A percentile compares a stretch with the other conserved stretches of the same genome.
These are phyloP conservation scores for Galleria mellonella DNA, from an alignment of 1,140 invertebrate genomes.

Conservation along the genomic window DNA sequence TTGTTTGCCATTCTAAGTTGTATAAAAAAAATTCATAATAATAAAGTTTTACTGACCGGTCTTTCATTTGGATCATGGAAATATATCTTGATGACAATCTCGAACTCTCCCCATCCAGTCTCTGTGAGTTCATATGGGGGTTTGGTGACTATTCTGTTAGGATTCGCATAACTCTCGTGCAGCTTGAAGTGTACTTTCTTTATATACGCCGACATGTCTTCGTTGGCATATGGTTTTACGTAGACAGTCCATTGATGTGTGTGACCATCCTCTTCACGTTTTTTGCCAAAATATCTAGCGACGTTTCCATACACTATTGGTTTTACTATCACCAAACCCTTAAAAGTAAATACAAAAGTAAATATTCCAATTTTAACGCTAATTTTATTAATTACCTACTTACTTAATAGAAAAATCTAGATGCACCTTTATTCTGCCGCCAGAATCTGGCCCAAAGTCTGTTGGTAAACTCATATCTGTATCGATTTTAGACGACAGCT, in stretches of 20 bases:
- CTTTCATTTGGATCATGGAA: constrained; percentile 98
- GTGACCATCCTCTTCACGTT: constrained; percentile 98
- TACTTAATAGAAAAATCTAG: too few relatives aligned
- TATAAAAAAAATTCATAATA: too few relatives aligned
- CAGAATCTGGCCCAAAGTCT: constrained; percentile 88
- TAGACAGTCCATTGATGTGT: constrained; percentile 99
- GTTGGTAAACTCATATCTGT: constrained; percentile 78
- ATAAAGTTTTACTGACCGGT: constrained; percentile 86
- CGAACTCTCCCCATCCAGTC: constrained; percentile 99
- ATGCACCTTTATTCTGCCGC: constrained; percentile 83
- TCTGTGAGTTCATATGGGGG: constrained; percentile 98
- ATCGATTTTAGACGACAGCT: constrained; percentile 22
- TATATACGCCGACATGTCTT: constrained; percentile 96
- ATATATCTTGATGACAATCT: constrained; percentile 98
- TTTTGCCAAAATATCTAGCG: constrained; percentile 96
- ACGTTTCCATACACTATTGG: constrained; percentile 98
- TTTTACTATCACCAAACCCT: constrained; percentile 95
- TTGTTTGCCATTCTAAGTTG: too few relatives aligned
- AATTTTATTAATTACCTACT: too few relatives aligned
- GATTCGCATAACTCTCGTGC: constrained; percentile 97
- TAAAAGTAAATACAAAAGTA: constrained; percentile 25
- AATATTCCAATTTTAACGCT: too few relatives aligned
- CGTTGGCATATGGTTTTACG: constrained; percentile 94
- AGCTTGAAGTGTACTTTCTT: constrained; percentile 99
- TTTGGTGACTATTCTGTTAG: constrained; percentile 92